Percentiles rank a stretch among this genome's conserved stretches.
These are phyloP conservation scores for Hestina assimilis DNA, from an alignment of 1,140 invertebrate genomes.

Conservation along the genomic window DNA sequence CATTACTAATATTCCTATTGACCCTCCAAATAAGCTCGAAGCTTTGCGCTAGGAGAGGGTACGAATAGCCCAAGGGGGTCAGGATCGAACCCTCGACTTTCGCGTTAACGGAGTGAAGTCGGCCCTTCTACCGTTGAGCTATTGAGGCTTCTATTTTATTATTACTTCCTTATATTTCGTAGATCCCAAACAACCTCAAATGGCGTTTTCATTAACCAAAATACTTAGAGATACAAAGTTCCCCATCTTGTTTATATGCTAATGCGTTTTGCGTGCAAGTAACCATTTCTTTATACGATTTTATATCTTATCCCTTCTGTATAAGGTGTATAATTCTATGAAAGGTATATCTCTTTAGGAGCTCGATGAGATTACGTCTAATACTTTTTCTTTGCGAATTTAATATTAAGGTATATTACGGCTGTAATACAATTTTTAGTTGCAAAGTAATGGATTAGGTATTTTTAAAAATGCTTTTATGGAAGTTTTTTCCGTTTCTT, in stretches of 20 bases:
- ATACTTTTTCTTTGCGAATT: background rate
- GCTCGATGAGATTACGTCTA: constrained; percentile 1
- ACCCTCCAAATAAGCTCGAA: no score
- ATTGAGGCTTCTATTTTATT: no score
- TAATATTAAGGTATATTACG: background rate
- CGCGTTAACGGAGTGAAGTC: no score
- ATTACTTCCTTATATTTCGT: constrained; percentile 7
- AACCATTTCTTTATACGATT: constrained; percentile 4
- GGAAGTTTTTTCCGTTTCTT: no score
- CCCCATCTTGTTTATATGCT: constrained; percentile 52
- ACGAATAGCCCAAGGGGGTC: no score
- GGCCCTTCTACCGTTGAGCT: no score
- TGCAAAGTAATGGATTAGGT: background rate
- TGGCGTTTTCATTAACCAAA: constrained; percentile 44
- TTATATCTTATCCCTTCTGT: constrained; percentile 9
- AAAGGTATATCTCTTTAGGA: background rate
- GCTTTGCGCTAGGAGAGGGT: no score
- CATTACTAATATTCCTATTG: no score
- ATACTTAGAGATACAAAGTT: constrained; percentile 40
- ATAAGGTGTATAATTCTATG: constrained; percentile 8
- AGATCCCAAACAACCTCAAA: constrained; percentile 42
- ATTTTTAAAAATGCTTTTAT: background rate
- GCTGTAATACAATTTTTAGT: constrained; percentile 8
- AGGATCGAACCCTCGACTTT: no score
- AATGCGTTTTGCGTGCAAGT: constrained; percentile 40